Evolutionary conservation across 2,888 invertebrate species (phyloP).

Genomic region (Watsonalla binaria): DNA sequence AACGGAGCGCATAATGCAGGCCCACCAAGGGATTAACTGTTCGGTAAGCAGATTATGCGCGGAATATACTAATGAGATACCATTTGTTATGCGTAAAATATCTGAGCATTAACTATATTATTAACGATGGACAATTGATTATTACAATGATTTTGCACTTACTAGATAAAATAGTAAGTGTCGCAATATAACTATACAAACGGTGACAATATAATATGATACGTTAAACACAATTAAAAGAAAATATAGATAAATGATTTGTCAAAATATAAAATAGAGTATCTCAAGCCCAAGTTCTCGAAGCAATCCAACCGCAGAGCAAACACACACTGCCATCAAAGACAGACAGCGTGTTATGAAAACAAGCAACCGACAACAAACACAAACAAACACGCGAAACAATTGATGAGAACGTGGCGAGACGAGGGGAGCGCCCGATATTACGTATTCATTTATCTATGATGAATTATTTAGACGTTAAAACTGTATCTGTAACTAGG

Average conservation of each 20-base stretch:
- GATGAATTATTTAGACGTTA: constrained; percentile 47
- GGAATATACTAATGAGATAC: constrained; percentile 31
- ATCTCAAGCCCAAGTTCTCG: constrained; percentile 39
- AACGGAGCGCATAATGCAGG: constrained; percentile 47
- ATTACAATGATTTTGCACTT: too few relatives aligned
- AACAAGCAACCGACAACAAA: constrained; percentile 72
- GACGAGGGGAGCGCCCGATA: constrained; percentile 26
- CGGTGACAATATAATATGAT: neutral
- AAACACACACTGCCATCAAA: constrained; percentile 68
- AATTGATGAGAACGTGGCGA: constrained; percentile 65
- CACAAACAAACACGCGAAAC: constrained; percentile 71
- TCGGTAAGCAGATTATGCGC: constrained; percentile 51
- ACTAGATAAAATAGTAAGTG: too few relatives aligned
- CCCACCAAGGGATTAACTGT: constrained; percentile 49
- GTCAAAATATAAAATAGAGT: constrained; percentile 26
- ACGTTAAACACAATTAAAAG: neutral
- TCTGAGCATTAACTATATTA: neutral
- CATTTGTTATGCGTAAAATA: constrained; percentile 9
- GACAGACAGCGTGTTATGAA: constrained; percentile 74
- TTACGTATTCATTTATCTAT: constrained; percentile 51
- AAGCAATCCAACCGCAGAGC: constrained; percentile 57
- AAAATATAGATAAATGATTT: too few relatives aligned
- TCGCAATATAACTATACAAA: too few relatives aligned
- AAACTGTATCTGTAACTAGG: constrained; percentile 13
- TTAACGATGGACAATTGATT: neutral